A percentile compares a stretch with the other conserved stretches of the same genome.
Conservation (phyloP, 2,797 vertebrate species). For the Pangasius larnaudii region DNA sequence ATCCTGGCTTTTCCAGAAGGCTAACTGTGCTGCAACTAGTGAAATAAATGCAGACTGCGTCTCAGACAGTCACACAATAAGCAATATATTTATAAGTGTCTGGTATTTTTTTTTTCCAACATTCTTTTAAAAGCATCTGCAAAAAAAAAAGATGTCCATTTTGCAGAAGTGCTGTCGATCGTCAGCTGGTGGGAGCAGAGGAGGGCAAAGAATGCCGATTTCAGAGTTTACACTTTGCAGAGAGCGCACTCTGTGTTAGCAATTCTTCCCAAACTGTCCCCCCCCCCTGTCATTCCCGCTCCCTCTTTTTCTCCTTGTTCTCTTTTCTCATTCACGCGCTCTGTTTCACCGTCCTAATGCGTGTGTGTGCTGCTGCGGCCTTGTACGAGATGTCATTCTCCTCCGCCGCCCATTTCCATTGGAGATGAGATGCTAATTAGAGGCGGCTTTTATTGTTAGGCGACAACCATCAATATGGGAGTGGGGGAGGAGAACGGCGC, state of each 20-base stretch:
- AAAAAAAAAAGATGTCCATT: slow-evolving; percentile 13
- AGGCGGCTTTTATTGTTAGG: slow-evolving; percentile 56
- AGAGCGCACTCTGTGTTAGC: slow-evolving; percentile 35
- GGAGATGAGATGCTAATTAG: slow-evolving; percentile 64
- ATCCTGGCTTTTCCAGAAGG: not conserved
- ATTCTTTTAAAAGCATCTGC: slow-evolving; percentile 8
- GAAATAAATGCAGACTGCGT: slow-evolving; percentile 18
- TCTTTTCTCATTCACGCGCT: slow-evolving; percentile 43
- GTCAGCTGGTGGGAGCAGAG: not conserved
- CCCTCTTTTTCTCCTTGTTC: slow-evolving; percentile 25
- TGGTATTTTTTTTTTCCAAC: not conserved
- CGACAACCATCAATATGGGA: slow-evolving; percentile 32
- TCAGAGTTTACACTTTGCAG: slow-evolving; percentile 4
- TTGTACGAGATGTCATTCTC: slow-evolving; percentile 45
- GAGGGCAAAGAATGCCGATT: not conserved
- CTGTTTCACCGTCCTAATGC: slow-evolving; percentile 43
- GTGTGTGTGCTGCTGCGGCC: slow-evolving; percentile 43
- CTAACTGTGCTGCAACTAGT: not conserved
- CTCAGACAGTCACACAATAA: slow-evolving; percentile 8
- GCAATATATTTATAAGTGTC: slow-evolving; percentile 14
- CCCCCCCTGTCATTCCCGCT: slow-evolving; percentile 31
- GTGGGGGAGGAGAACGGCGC: not conserved
- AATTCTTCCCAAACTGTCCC: slow-evolving; percentile 34
- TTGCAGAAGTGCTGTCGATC: slow-evolving; percentile 28
- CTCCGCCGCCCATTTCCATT: slow-evolving; percentile 57